Base-by-base conservation (phyloP, 2,797 vertebrate genomes). In the Sternarchorhynchus goeldii region DNA sequence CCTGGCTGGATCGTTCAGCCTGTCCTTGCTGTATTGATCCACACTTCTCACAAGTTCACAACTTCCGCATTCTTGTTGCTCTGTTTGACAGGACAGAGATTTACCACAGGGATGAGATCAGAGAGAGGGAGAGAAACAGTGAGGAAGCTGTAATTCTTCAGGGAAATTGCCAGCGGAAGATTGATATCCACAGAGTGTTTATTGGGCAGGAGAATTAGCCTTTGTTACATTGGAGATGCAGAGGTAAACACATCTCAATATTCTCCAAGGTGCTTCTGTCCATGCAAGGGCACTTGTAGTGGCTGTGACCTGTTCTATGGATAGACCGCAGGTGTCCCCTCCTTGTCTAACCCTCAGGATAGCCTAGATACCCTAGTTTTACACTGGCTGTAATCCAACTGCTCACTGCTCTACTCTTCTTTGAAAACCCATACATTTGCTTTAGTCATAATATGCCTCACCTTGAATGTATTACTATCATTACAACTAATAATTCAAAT, bases 11-110 rank as follows among this genome's bases (percentile, higher is more conserved):
- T 92, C 88, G 85, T 86, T 91, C 85, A 85, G 89, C 83, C 89
- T 90, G 92, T 92, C 92, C 90, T 92, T 91, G 92, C 91, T 89
- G 87, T 92, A 93, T 94, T 89, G 92, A 93, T 93, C 90, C 36
- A 82, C 87, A 56, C 87, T 87, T 83, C 87, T 90, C 88, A 87
- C 90, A 91, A 92, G 91, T 92, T 92, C 91, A 92, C 90, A 91
- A 92, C 91, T 93, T 93, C 91, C 87, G 79, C 84, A 88, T 92
- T 93, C 88, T 87, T 84, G 82, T 87, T 88, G 88, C 89, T 90
- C 84, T 67, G 21, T 88, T 88, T 92, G 93, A 92, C 91, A 93
- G 88, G 79, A 82, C 81, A 87, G 87, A 93, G 92, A 93, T 94
- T 93, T 93, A 93, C 89, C 85, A 86, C 86, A 87, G 83, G 89